These are phyloP conservation scores for Sternarchorhynchus goeldii DNA, from an alignment of 2,797 vertebrate species.

Conservation along the genomic window DNA sequence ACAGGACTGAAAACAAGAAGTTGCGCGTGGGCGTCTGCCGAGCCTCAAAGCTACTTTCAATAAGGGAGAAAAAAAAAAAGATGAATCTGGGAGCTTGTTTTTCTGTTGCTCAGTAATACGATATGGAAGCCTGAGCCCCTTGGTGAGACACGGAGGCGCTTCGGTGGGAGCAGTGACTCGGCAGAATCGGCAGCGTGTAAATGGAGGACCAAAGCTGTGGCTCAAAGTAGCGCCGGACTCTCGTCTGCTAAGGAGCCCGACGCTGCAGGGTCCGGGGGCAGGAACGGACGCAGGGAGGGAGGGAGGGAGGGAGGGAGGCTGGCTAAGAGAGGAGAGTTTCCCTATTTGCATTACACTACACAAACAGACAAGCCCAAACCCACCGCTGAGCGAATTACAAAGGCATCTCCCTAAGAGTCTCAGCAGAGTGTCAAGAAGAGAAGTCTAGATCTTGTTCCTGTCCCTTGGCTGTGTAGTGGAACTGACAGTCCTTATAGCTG, in stretches of 20 bases:
- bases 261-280: neutral
- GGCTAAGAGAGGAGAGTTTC: neutral
- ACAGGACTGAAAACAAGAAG: constrained; percentile 33
- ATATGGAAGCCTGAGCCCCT: constrained; percentile 47
- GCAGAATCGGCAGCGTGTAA: constrained; percentile 35
- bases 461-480: constrained; percentile 46
- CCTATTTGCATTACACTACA: constrained; percentile 50
- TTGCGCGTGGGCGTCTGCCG: constrained; percentile 33
- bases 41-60: constrained; percentile 30
- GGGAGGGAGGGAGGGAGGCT: neutral
- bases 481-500: constrained; percentile 43
- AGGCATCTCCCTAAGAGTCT: constrained; percentile 43
- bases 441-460: constrained; percentile 41
- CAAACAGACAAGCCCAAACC: constrained; percentile 29
- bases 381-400: constrained; percentile 44
- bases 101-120: constrained; percentile 39
- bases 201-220: constrained; percentile 25
- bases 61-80: neutral
- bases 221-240: constrained; percentile 15
- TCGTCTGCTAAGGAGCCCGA: constrained; percentile 7
- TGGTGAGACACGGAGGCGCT: constrained; percentile 45
- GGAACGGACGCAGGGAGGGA: constrained; percentile 11
- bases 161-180: constrained; percentile 44
- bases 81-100: constrained; percentile 41
- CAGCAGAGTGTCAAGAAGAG: constrained; percentile 35